Evolutionary conservation across 2,888 invertebrate genomes (phyloP).

Genomic region (Nomada fucata): DNA sequence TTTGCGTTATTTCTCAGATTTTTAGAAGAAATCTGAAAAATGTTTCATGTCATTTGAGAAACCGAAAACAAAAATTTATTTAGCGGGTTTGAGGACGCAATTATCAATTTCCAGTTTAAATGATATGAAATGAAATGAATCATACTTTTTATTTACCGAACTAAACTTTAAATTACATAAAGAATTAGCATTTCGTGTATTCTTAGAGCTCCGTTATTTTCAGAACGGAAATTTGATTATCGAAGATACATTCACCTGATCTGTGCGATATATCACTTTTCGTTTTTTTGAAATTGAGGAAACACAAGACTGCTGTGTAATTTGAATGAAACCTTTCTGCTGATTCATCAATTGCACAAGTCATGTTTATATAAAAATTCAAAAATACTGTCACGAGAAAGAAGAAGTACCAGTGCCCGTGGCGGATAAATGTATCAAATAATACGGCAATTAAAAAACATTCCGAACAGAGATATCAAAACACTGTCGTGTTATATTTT

Average conservation of each 20-base stretch:
- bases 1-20: neutral
- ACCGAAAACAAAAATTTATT: neutral
- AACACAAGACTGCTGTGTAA: neutral
- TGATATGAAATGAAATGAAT: neutral
- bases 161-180: neutral
- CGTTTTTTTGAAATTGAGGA: neutral
- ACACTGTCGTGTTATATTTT: neutral
- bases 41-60: neutral
- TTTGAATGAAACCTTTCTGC: neutral
- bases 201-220: neutral
- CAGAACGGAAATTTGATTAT: neutral
- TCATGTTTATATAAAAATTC: neutral
- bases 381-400: neutral
- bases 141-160: neutral
- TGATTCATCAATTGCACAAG: neutral
- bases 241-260: neutral
- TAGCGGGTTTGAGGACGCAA: too few species aligned
- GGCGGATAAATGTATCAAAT: neutral
- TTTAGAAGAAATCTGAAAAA: neutral
- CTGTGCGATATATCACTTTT: neutral
- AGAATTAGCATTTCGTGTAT: neutral
- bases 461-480: neutral
- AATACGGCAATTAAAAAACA: conserved; percentile 6
- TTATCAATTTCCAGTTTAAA: neutral
- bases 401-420: neutral